Percentiles rank a stretch among this genome's conserved stretches.
Conservation (phyloP, 1,140 invertebrate genomes). For the Drosophila nigromelanica region DNA sequence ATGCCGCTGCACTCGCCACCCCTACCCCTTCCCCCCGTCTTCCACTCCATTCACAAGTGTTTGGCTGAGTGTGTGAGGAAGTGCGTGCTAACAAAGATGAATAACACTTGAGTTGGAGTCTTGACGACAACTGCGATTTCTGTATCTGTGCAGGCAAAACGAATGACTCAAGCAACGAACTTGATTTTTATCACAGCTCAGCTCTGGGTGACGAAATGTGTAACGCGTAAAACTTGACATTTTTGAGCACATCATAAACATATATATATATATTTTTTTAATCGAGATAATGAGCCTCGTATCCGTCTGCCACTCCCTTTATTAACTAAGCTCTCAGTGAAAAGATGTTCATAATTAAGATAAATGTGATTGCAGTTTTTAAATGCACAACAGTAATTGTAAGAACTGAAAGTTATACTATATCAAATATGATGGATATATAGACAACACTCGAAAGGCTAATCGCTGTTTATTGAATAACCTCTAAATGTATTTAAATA, state of each 20-base stretch:
- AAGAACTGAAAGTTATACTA: too few relatives aligned
- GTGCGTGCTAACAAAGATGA: conserved; percentile 73
- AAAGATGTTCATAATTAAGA: too few relatives aligned
- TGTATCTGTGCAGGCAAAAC: conserved; percentile 34
- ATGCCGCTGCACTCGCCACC: conserved; percentile 29
- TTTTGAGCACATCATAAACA: background rate
- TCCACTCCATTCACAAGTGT: conserved; percentile 17
- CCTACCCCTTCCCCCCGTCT: background rate
- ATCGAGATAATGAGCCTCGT: too few relatives aligned
- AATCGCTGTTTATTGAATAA: too few relatives aligned
- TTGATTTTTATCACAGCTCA: conserved; percentile 19
- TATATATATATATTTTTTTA: background rate
- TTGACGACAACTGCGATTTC: conserved; percentile 30
- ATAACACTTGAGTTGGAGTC: conserved; percentile 44
- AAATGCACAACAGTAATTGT: too few relatives aligned
- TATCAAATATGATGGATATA: too few relatives aligned
- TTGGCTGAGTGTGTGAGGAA: conserved; percentile 56
- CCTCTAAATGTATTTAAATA: too few relatives aligned
- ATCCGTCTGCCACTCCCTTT: too few relatives aligned
- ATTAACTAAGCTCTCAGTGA: too few relatives aligned
- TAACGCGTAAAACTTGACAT: conserved; percentile 5
- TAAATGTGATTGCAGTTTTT: too few relatives aligned
- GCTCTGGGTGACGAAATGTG: conserved; percentile 4
- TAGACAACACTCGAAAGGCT: too few relatives aligned
- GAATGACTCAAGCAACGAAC: conserved; percentile 47